Evolutionary conservation across 2,113 vertebrate genomes (phyloP).

Genomic region (Morphnarchus princeps): DNA sequence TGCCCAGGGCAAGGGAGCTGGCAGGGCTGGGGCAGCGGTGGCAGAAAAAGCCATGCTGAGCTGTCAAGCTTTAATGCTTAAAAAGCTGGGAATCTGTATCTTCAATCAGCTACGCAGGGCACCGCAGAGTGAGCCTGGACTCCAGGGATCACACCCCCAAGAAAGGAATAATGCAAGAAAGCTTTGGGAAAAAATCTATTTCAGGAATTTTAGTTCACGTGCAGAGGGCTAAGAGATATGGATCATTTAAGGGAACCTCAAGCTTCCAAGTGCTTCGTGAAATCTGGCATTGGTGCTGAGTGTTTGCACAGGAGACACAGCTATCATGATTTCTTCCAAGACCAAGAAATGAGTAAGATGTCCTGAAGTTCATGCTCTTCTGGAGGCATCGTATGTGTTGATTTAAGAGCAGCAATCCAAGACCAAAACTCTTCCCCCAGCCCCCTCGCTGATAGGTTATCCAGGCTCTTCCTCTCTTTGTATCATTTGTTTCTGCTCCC

Average conservation of each 20-base stretch:
- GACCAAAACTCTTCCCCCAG: background rate
- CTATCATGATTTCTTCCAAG: background rate
- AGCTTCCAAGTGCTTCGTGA: background rate
- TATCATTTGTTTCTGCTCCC: background rate
- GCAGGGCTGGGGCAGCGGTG: background rate
- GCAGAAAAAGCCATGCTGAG: background rate
- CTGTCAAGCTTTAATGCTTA: background rate
- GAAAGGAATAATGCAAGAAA: background rate
- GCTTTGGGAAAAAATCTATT: background rate
- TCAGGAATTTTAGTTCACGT: background rate
- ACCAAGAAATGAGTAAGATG: background rate
- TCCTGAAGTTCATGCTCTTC: background rate
- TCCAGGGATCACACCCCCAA: background rate
- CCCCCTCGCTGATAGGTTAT: background rate
- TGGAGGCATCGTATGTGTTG: background rate
- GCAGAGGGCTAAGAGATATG: background rate
- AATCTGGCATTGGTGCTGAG: background rate
- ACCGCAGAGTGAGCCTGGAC: background rate
- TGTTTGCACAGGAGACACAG: background rate
- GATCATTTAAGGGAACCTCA: background rate
- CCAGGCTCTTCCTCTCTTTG: background rate
- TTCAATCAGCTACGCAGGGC: rapidly evolving
- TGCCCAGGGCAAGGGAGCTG: background rate
- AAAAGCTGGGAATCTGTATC: background rate
- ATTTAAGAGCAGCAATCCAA: background rate